phyloP scores from a whole-genome alignment of 2,113 vertebrate species.

The Heptranchias perlo region DNA sequence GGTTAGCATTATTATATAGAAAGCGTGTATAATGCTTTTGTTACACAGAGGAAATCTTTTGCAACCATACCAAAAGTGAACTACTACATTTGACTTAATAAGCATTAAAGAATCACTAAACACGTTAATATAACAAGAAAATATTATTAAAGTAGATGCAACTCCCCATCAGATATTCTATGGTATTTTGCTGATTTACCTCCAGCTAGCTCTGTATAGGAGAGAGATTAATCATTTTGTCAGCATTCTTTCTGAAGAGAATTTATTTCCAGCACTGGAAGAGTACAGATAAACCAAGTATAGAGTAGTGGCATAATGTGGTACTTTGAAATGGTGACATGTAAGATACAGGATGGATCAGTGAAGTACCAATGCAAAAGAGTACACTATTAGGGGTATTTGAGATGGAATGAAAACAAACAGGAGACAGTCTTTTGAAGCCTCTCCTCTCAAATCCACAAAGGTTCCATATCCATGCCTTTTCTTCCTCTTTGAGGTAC shows the following conservation, averaged over 20 bases:
- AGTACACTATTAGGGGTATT: not conserved
- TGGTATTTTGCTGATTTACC: not conserved
- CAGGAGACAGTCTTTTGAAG: not conserved
- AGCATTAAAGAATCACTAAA: not conserved
- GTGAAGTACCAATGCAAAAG: not conserved
- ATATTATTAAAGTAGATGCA: not conserved
- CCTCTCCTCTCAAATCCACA: not conserved
- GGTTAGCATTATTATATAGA: too few species aligned
- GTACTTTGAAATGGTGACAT: too few species aligned
- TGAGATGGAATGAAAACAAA: not conserved
- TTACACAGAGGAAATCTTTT: not conserved
- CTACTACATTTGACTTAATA: not conserved
- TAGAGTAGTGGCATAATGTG: not conserved
- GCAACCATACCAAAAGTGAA: not conserved
- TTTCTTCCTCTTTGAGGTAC: not conserved
- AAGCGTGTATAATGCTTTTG: too few species aligned
- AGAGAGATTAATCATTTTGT: not conserved
- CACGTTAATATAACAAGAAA: not conserved
- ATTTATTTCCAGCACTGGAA: not conserved
- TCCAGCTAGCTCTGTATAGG: not conserved
- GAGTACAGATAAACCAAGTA: not conserved
- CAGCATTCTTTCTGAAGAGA: not conserved
- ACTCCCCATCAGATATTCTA: not conserved
- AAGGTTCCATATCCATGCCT: not conserved
- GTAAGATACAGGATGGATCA: too few species aligned